A percentile compares a stretch with the other conserved stretches of the same genome.
Conservation (phyloP, 2,797 vertebrate genomes). For the Eremophila alpestris region DNA sequence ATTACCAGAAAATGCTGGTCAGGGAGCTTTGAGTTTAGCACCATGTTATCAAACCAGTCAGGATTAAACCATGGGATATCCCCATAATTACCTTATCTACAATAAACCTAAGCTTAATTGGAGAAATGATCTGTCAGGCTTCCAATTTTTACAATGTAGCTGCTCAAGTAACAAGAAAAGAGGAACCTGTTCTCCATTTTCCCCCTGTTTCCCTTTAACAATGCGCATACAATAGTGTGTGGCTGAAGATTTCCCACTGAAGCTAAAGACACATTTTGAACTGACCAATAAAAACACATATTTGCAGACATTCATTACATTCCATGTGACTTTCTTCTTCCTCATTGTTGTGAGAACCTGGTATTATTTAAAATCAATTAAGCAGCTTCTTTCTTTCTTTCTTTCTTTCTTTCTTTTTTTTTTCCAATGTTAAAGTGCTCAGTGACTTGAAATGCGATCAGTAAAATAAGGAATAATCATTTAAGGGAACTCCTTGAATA, state of each 20-base stretch:
- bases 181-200: background rate
- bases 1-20: background rate
- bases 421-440: background rate
- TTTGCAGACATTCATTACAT: background rate
- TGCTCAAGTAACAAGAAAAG: background rate
- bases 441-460: background rate
- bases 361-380: background rate
- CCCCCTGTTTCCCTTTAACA: background rate
- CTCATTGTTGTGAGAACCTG: background rate
- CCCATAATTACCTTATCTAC: background rate
- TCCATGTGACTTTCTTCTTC: background rate
- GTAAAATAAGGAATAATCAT: background rate
- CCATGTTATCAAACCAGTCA: background rate
- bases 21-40: constrained; percentile 27
- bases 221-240: background rate
- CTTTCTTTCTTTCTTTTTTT: background rate
- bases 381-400: background rate
- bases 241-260: background rate
- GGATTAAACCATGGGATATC: background rate
- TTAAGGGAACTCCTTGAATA: background rate
- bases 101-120: background rate
- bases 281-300: background rate
- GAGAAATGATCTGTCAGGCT: background rate
- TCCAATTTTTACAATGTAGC: background rate
- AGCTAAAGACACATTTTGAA: background rate